Percentiles rank a stretch among this genome's conserved stretches.
Conservation (phyloP, 2,113 vertebrate genomes). For the Spea multiplicata region DNA sequence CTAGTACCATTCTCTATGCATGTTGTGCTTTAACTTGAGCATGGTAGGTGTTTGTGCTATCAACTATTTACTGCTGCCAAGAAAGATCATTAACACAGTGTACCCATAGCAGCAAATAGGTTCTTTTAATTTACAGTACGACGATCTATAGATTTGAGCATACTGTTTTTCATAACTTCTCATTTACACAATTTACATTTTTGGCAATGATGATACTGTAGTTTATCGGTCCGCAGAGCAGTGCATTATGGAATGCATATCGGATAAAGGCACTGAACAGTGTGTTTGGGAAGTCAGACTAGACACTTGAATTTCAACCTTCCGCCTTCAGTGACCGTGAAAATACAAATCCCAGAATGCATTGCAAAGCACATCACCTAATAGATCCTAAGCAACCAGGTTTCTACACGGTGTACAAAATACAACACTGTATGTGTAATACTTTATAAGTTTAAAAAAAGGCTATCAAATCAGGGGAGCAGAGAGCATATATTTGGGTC, state of each 20-base stretch:
- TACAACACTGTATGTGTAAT: slow-evolving; percentile 65
- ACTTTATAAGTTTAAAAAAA: slow-evolving; percentile 59
- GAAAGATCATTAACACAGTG: slow-evolving; percentile 25
- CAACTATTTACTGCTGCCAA: not conserved
- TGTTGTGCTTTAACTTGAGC: slow-evolving; percentile 43
- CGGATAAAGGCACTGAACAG: slow-evolving; percentile 70
- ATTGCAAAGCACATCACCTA: slow-evolving; percentile 56
- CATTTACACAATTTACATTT: slow-evolving; percentile 53
- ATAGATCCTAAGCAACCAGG: slow-evolving; percentile 60
- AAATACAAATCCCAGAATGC: slow-evolving; percentile 63
- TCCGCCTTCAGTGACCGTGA: slow-evolving; percentile 56
- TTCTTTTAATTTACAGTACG: slow-evolving; percentile 23
- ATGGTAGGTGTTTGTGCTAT: slow-evolving; percentile 43
- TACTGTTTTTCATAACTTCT: slow-evolving; percentile 53
- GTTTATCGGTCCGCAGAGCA: slow-evolving; percentile 50
- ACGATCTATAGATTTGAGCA: slow-evolving; percentile 47
- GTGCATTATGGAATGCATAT: slow-evolving; percentile 62
- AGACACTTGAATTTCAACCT: slow-evolving; percentile 48
- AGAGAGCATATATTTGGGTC: slow-evolving; percentile 64
- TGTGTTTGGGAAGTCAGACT: slow-evolving; percentile 64
- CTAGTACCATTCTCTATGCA: slow-evolving; percentile 51
- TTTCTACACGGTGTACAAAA: slow-evolving; percentile 59
- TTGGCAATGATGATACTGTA: slow-evolving; percentile 55
- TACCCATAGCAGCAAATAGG: slow-evolving; percentile 24
- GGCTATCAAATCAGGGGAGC: slow-evolving; percentile 61